A percentile compares a stretch with the other conserved stretches of the same genome.
phyloP scores from a whole-genome alignment of 2,888 invertebrate species.

The Leptinotarsa tumamoca region DNA sequence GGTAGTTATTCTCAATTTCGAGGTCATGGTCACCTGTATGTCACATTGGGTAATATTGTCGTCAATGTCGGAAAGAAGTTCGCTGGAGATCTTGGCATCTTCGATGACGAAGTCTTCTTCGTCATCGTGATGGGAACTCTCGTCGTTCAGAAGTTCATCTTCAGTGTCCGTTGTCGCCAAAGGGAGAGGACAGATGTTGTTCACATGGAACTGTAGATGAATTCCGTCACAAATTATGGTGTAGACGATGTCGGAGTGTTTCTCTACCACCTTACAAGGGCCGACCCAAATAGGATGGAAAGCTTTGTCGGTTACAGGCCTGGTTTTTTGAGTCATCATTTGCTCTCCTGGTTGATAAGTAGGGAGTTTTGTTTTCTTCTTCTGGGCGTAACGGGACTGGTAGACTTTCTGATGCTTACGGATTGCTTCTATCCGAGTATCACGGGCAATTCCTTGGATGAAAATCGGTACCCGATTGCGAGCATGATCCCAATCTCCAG shows the following conservation, averaged over 20 bases:
- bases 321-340: not conserved
- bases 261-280: not conserved
- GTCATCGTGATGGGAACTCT: no score
- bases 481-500: not conserved
- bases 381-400: not conserved
- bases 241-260: not conserved
- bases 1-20: no score
- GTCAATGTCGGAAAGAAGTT: no score
- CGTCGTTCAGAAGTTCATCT: no score
- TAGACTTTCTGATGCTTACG: not conserved
- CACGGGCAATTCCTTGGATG: no score
- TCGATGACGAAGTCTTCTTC: no score
- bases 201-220: not conserved
- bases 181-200: not conserved
- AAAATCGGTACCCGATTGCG: no score
- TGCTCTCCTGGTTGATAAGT: not conserved
- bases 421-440: not conserved
- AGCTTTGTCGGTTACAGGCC: not conserved
- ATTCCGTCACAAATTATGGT: not conserved
- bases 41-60: no score
- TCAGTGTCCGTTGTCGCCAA: no score
- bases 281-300: not conserved
- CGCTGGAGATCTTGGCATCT: no score
- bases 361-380: not conserved
- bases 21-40: no score